A percentile compares a stretch with the other conserved stretches of the same genome.
Conservation (phyloP, 2,113 vertebrate species). For the Microcebus jonahi region DNA sequence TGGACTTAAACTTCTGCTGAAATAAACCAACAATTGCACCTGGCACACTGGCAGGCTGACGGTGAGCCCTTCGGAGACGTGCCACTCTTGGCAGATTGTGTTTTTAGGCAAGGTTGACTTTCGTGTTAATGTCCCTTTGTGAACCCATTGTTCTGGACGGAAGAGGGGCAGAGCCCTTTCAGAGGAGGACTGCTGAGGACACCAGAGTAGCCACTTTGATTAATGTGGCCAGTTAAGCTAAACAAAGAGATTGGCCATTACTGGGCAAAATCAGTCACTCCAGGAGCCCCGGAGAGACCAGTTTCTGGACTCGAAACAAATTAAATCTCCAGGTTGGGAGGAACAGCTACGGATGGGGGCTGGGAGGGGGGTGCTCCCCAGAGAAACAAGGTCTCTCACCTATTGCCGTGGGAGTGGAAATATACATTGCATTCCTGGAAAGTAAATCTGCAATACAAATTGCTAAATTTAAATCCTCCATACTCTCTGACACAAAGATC, state of each 20-base stretch:
- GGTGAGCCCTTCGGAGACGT: neutral
- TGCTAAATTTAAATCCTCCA: too few species aligned
- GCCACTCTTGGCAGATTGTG: neutral
- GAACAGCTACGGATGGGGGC: too few species aligned
- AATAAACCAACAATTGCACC: neutral
- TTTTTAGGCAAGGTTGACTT: neutral
- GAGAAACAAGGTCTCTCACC: neutral
- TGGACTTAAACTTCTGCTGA: neutral
- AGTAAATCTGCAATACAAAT: too few species aligned
- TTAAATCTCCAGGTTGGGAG: constrained; percentile 31
- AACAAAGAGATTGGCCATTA: constrained; percentile 62
- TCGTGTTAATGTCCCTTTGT: neutral
- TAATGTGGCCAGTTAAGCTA: constrained; percentile 43
- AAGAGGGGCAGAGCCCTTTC: neutral
- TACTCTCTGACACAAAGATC: neutral
- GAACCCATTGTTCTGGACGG: neutral
- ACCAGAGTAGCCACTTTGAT: constrained; percentile 30
- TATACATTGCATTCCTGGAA: neutral
- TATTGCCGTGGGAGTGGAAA: neutral
- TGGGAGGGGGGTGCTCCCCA: too few species aligned
- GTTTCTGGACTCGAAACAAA: constrained; percentile 54
- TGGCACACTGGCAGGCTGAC: rapidly evolving
- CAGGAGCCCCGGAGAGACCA: constrained; percentile 64
- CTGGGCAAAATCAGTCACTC: constrained; percentile 53
- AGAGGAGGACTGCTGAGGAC: neutral